Percentiles rank a stretch among this genome's conserved stretches.
These are phyloP conservation scores for Lucilia sericata DNA, from an alignment of 1,140 invertebrate genomes.

Conservation along the genomic window DNA sequence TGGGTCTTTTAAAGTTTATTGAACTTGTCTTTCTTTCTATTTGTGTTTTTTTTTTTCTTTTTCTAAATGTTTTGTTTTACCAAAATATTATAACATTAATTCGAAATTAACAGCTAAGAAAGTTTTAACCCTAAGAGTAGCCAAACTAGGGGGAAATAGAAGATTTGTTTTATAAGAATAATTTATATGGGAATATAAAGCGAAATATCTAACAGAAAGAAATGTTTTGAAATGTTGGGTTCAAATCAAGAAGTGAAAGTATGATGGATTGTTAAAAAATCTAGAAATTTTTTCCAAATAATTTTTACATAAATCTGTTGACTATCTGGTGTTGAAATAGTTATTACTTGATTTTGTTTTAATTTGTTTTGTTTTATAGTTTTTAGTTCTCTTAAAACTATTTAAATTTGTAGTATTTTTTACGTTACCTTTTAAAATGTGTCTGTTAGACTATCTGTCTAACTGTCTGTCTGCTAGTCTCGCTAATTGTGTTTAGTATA, in stretches of 20 bases:
- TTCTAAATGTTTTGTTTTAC: not conserved
- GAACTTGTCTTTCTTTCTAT: not conserved
- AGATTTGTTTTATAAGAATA: not conserved
- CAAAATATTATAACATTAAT: not conserved
- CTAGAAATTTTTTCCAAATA: not conserved
- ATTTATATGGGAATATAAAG: not conserved
- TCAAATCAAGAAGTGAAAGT: conserved; percentile 3
- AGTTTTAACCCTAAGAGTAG: not conserved
- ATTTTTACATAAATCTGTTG: not conserved
- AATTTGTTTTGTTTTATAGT: no score
- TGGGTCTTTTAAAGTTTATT: not conserved
- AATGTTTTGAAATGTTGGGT: not conserved
- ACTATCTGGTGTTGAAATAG: not conserved
- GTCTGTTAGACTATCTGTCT: not conserved
- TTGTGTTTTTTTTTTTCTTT: not conserved
- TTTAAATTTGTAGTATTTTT: not conserved
- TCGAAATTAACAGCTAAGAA: not conserved
- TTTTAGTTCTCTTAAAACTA: no score
- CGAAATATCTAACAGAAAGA: not conserved
- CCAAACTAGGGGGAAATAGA: not conserved
- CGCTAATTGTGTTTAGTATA: not conserved
- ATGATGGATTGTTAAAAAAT: conserved; percentile 12
- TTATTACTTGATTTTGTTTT: not conserved
- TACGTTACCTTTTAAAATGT: not conserved
- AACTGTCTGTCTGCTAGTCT: not conserved